These are phyloP conservation scores for Stictocephala bisonia DNA, from an alignment of 2,888 invertebrate genomes.

Conservation along the genomic window DNA sequence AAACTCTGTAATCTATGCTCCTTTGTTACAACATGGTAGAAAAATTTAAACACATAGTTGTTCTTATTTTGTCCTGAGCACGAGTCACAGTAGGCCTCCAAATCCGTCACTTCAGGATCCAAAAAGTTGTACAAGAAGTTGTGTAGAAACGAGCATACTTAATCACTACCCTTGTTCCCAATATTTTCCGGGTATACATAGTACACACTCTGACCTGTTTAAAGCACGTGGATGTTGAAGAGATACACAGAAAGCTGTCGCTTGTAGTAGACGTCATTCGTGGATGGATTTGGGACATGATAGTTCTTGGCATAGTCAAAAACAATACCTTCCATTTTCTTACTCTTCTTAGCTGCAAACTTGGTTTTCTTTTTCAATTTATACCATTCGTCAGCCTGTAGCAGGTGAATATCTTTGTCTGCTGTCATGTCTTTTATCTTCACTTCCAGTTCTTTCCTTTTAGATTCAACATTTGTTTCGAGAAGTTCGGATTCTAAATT, in stretches of 20 bases:
- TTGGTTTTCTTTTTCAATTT: constrained; percentile 18
- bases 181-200: constrained; percentile 46
- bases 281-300: constrained; percentile 27
- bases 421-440: constrained; percentile 10
- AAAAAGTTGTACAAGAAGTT: constrained; percentile 48
- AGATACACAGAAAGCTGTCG: constrained; percentile 32
- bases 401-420: constrained; percentile 25
- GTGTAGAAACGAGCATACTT: constrained; percentile 46
- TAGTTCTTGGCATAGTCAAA: constrained; percentile 42
- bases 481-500: constrained; percentile 26
- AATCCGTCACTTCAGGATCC: constrained; percentile 31
- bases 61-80: constrained; percentile 53
- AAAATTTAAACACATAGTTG: constrained; percentile 48
- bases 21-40: constrained; percentile 48
- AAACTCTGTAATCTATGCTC: constrained; percentile 24
- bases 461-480: constrained; percentile 14
- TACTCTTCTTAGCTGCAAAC: background rate
- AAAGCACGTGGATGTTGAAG: constrained; percentile 48
- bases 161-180: constrained; percentile 47
- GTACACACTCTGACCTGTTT: constrained; percentile 39
- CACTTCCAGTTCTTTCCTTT: constrained; percentile 16
- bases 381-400: constrained; percentile 29
- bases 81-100: constrained; percentile 52
- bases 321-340: constrained; percentile 4
- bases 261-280: constrained; percentile 39